Evolutionary conservation across 2,797 vertebrate species (phyloP).

Genomic region (Natrix natrix): DNA sequence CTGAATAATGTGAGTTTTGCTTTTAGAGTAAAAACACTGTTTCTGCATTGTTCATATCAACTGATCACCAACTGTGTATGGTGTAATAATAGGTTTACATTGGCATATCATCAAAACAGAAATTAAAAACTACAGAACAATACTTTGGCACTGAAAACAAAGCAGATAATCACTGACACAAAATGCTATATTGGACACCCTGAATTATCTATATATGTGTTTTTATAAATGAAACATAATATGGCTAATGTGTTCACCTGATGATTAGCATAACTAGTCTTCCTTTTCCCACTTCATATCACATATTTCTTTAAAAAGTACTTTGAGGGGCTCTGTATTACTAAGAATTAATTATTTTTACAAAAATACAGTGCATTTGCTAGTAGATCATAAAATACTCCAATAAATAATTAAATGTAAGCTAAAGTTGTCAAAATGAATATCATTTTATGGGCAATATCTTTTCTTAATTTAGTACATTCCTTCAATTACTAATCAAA

Average conservation of each 20-base stretch:
- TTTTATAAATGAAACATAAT: conserved; percentile 29
- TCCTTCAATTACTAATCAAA: conserved; percentile 36
- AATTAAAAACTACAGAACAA: background rate
- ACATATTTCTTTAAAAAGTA: conserved; percentile 23
- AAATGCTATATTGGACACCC: background rate
- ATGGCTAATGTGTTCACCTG: conserved; percentile 30
- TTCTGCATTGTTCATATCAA: background rate
- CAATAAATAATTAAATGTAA: conserved; percentile 41
- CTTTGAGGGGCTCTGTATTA: conserved; percentile 22
- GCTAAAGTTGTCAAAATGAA: conserved; percentile 39
- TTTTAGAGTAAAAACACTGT: background rate
- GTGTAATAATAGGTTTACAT: background rate
- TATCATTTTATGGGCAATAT: conserved; percentile 27
- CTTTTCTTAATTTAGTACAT: conserved; percentile 32
- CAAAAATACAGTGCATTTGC: conserved; percentile 17
- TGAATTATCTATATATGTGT: background rate
- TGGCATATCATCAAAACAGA: background rate
- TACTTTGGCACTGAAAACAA: background rate
- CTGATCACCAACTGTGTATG: too few species aligned
- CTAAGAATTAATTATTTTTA: conserved; percentile 28
- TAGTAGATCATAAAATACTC: conserved; percentile 30
- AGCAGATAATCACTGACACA: background rate
- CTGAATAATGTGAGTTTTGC: background rate
- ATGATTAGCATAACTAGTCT: conserved; percentile 22
- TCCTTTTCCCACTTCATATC: conserved; percentile 4